Percentiles rank a stretch among this genome's conserved stretches.
These are phyloP conservation scores for Mus spretus DNA, from an alignment of 2,797 vertebrate genomes.

Conservation along the genomic window DNA sequence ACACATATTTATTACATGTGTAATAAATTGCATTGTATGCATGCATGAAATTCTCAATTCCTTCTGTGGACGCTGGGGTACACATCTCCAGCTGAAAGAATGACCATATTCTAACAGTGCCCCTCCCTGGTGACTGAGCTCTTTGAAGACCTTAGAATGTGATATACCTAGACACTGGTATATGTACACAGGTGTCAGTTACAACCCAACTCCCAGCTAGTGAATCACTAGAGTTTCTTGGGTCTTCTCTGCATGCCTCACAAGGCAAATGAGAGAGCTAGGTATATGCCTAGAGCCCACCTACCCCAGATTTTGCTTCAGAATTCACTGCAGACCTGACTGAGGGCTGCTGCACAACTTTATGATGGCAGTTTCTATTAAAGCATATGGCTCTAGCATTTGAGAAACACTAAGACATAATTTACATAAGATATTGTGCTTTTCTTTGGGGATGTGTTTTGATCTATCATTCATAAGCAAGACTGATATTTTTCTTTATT, in stretches of 20 bases:
- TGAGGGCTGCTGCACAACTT: background rate
- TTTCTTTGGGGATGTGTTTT: background rate
- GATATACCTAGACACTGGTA: background rate
- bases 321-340: background rate
- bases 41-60: background rate
- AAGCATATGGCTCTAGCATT: background rate
- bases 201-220: background rate
- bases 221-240: fast-evolving
- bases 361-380: background rate
- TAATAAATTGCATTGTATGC: background rate
- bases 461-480: background rate
- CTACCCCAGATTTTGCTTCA: background rate
- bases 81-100: background rate
- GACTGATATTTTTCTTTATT: background rate
- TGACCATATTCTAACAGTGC: background rate
- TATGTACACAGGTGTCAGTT: background rate
- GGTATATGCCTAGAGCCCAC: background rate
- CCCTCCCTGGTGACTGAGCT: background rate
- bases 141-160: background rate
- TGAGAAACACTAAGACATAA: background rate
- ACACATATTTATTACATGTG: background rate
- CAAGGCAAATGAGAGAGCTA: background rate
- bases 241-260: background rate
- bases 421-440: too few relatives aligned
- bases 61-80: background rate